Base-by-base conservation (phyloP, 2,797 vertebrate genomes). In the Rhynchonycteris naso region DNA sequence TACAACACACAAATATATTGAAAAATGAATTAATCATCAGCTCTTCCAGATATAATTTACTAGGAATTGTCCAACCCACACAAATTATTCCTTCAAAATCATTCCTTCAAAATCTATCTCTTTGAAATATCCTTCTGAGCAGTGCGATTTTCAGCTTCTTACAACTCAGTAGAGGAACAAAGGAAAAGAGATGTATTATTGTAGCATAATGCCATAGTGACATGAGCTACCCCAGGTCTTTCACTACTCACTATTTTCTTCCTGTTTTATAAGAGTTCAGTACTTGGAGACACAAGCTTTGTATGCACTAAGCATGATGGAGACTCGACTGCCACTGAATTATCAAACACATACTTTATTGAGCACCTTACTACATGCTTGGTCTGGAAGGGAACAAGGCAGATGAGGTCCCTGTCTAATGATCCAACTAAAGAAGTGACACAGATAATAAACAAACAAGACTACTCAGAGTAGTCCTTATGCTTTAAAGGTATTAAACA, bases 101-200 rank as follows among this genome's bases (percentile, higher is more conserved):
- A 22, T 82, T 47, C 43, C 87, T 78, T 71, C 43, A 52, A 97
- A 95, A 61, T 61, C 35, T 61, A 75, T 95, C 54, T 94, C 84
- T 97, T 82, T 9, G 22, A 98, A 92, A 54, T 66, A 35, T 3
- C 63, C 91, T 89, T 66, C 54, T 14, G 1, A 10, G 43, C 2
- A 7, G n/a, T 68, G 68, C 19, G 79, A 95, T 88, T 92, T 95
- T 83, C 65, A 97, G 65, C 54, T 94, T 92, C 5, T 43, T 47
- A 83, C 90, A 74, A 56, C 28, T 47, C 9, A 11, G 12, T 14
- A 63, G 85, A 78, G 69, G 52, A 85, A 95, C 30, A 76, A 88
- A 96, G 76, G 50, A 78, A 94, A 80, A 71, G 87, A 74, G 47
- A 75, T 7, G 26, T 61, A 47, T 78, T 61, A 47, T 78, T 85